Evolutionary conservation across 92 coral and sea anemone species (phyloP).

Genomic region (Anthopleura xanthogrammica): DNA sequence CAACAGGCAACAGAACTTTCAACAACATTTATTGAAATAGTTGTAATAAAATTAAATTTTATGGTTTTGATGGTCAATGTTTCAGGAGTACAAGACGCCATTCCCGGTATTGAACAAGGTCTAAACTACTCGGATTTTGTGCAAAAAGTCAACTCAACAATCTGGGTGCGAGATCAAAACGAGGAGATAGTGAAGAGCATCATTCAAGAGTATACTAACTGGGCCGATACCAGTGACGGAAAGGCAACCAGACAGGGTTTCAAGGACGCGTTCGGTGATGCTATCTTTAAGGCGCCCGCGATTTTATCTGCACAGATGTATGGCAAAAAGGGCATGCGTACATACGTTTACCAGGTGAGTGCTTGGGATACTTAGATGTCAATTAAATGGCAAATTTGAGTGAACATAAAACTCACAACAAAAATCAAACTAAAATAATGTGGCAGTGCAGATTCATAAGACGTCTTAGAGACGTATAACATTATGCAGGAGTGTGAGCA

Average conservation of each 20-base stretch:
- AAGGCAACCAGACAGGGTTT: slow-evolving; percentile 25
- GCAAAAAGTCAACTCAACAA: neutral
- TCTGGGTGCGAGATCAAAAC: slow-evolving; percentile 8
- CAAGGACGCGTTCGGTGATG: slow-evolving; percentile 31
- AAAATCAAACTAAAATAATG: too few species aligned
- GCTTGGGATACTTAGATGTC: neutral
- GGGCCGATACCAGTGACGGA: slow-evolving; percentile 22
- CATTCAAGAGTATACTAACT: slow-evolving; percentile 41
- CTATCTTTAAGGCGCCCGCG: slow-evolving; percentile 41
- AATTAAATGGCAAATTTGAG: neutral
- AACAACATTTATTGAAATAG: too few species aligned
- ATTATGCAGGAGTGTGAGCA: too few species aligned
- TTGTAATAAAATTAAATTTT: too few species aligned
- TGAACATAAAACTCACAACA: too few species aligned
- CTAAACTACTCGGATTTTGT: neutral
- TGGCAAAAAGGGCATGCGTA: slow-evolving; percentile 6
- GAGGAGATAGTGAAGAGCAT: slow-evolving; percentile 23
- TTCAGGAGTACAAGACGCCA: neutral
- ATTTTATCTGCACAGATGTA: slow-evolving; percentile 29
- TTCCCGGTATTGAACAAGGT: neutral
- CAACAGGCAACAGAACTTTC: too few species aligned
- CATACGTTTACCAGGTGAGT: slow-evolving; percentile 2
- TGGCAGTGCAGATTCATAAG: too few species aligned
- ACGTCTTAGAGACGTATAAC: too few species aligned
- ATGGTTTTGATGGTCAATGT: too few species aligned